phyloP scores from a whole-genome alignment of 2,888 invertebrate genomes.

The Hypselothyrea guttata region DNA sequence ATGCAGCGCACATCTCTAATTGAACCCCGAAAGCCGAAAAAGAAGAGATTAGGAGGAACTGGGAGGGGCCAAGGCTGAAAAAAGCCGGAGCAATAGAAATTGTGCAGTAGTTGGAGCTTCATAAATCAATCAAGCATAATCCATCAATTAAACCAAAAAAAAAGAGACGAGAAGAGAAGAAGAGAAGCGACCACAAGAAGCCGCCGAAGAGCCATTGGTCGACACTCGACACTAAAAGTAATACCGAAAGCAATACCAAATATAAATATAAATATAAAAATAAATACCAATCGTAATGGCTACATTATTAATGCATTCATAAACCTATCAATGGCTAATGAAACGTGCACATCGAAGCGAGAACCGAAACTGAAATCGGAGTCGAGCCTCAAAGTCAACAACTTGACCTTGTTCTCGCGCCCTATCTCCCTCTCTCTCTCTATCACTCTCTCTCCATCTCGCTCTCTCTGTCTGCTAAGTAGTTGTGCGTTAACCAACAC shows the following conservation, averaged over 20 bases:
- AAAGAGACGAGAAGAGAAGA: no score
- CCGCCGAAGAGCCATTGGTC: background rate
- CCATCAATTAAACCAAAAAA: slow-evolving; percentile 69
- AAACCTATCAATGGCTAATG: slow-evolving; percentile 58
- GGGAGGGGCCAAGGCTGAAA: background rate
- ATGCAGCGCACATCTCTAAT: slow-evolving; percentile 37
- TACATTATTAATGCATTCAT: slow-evolving; percentile 55
- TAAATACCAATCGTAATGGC: slow-evolving; percentile 5
- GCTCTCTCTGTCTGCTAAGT: no score
- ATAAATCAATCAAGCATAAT: slow-evolving; percentile 61
- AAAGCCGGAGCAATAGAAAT: background rate
- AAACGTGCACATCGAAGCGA: slow-evolving; percentile 39
- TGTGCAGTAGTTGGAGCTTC: slow-evolving; percentile 15
- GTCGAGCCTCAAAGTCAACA: slow-evolving; percentile 22
- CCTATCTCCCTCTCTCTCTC: background rate
- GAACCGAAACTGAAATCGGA: slow-evolving; percentile 1
- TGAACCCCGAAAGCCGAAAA: slow-evolving; percentile 16
- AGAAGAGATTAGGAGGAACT: background rate
- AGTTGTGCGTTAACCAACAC: slow-evolving; percentile 12
- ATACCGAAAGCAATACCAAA: slow-evolving; percentile 1
- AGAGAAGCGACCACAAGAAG: no score
- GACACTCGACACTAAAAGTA: no score
- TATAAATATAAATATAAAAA: background rate
- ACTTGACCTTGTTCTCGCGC: slow-evolving; percentile 38
- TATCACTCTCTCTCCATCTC: no score